Conservation (phyloP, 2,113 vertebrate species). For the Otolemur garnettii region DNA sequence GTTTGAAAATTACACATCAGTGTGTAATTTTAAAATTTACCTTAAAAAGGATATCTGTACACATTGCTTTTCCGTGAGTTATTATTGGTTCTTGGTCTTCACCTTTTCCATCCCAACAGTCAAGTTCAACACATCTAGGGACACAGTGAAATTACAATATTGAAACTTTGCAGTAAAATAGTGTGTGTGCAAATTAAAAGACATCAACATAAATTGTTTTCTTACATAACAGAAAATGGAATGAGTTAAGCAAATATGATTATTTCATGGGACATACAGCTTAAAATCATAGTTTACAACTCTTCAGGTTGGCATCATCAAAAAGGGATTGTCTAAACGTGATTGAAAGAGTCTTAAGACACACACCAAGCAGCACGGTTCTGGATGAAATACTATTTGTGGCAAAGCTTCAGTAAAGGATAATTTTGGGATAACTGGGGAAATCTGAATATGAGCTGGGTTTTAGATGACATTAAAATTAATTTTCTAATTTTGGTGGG, state of each 20-base stretch:
- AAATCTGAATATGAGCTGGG: neutral
- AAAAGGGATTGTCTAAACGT: neutral
- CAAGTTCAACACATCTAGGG: slow-evolving; percentile 96
- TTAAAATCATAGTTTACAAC: neutral
- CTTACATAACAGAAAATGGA: neutral
- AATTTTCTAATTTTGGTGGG: neutral
- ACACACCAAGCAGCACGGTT: neutral
- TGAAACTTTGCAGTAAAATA: neutral
- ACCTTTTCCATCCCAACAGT: slow-evolving; percentile 99
- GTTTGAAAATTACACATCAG: neutral
- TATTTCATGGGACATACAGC: neutral
- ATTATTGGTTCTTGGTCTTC: slow-evolving; percentile 99
- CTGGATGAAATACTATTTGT: neutral
- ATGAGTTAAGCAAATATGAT: neutral
- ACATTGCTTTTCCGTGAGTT: slow-evolving; percentile 99
- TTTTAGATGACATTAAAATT: slow-evolving; percentile 15
- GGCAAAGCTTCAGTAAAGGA: neutral
- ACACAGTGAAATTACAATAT: slow-evolving; percentile 57
- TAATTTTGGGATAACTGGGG: neutral
- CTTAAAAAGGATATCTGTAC: slow-evolving; percentile 99
- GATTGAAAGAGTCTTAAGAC: neutral
- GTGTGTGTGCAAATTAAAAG: neutral
- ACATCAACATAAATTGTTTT: neutral
- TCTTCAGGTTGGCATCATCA: neutral
- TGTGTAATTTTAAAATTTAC: slow-evolving; percentile 83